These are phyloP conservation scores for Phodopus roborovskii DNA, from an alignment of 2,113 vertebrate species.

Conservation along the genomic window DNA sequence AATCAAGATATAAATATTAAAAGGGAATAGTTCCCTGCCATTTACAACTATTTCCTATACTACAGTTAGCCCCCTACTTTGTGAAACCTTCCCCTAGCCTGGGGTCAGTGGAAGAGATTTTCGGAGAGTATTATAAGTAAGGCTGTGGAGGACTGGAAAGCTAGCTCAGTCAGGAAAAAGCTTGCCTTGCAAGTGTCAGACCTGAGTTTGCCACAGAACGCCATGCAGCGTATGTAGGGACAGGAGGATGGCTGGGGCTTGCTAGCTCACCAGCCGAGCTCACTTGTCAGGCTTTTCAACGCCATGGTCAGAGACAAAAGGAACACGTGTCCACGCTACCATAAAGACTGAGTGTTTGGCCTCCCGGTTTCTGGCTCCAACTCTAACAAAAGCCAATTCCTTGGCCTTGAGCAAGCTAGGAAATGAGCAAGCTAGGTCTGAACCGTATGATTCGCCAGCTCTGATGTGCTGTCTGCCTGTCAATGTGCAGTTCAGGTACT, in stretches of 20 bases:
- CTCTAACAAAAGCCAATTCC: too few relatives aligned
- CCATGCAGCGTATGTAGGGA: not conserved
- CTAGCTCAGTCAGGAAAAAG: not conserved
- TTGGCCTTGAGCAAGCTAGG: too few relatives aligned
- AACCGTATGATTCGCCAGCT: too few relatives aligned
- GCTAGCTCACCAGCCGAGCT: not conserved
- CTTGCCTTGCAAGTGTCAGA: not conserved
- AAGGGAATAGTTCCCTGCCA: not conserved
- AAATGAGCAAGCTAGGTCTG: too few relatives aligned
- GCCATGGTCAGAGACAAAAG: too few relatives aligned
- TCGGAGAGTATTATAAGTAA: not conserved
- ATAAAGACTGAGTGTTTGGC: too few relatives aligned
- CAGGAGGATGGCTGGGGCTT: not conserved
- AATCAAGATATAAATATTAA: constrained; percentile 20
- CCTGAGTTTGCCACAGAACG: not conserved
- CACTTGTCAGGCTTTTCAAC: not conserved
- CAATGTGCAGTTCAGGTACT: too few relatives aligned
- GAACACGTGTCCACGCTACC: too few relatives aligned
- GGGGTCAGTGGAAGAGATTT: not conserved
- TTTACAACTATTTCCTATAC: constrained; percentile 4
- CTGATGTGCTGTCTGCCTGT: too few relatives aligned
- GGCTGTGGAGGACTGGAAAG: not conserved
- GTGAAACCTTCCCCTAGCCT: not conserved
- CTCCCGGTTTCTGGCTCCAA: too few relatives aligned
- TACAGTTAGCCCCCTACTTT: not conserved